A percentile compares a stretch with the other conserved stretches of the same genome.
These are phyloP conservation scores for Pelecanoides urinatrix DNA, from an alignment of 2,113 vertebrate genomes.

Conservation along the genomic window DNA sequence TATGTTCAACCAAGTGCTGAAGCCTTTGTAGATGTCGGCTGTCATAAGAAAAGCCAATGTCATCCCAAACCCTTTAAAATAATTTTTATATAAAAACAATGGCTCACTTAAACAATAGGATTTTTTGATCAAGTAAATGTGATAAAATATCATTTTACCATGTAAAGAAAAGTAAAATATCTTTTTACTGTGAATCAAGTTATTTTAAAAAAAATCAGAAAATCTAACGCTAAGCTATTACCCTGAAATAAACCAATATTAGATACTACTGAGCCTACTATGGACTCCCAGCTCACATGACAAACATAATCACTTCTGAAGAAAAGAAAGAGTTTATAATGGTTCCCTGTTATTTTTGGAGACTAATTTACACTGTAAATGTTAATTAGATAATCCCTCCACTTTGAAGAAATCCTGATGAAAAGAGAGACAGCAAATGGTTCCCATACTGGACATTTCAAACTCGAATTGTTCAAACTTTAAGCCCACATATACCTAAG, in stretches of 20 bases:
- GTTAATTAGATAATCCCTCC: background rate
- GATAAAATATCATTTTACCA: no score
- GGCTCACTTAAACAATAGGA: no score
- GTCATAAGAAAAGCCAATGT: no score
- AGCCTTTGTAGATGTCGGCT: no score
- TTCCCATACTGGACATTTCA: background rate
- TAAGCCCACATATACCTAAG: background rate
- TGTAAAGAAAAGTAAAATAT: no score
- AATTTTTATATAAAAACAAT: no score
- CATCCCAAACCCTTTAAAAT: no score
- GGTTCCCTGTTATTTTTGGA: background rate
- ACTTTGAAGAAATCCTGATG: background rate
- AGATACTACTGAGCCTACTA: background rate
- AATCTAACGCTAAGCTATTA: background rate
- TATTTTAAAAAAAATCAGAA: background rate
- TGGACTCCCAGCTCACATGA: background rate
- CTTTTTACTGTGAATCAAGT: no score
- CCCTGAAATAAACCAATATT: background rate
- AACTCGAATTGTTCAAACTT: background rate
- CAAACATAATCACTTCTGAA: background rate
- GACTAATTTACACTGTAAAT: background rate
- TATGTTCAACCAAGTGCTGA: no score
- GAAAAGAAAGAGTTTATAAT: background rate
- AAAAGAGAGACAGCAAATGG: background rate
- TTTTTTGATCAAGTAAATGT: no score